Conservation (phyloP, 2,113 vertebrate genomes). For the Labeo rohita region DNA sequence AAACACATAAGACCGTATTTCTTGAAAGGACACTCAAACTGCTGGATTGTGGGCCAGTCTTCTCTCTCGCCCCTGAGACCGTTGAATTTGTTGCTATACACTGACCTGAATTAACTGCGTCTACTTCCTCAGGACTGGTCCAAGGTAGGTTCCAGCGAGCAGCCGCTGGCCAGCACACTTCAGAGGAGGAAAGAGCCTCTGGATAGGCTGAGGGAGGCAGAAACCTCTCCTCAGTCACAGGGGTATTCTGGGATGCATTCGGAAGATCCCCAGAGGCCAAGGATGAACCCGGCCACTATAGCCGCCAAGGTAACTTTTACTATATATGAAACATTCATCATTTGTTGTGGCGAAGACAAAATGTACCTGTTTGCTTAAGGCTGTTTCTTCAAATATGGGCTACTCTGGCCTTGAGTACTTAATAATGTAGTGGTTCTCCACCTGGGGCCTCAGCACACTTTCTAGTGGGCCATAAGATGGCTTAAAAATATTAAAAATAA, state of each 20-base stretch:
- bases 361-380: not conserved
- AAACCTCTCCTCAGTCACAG: slow-evolving; percentile 71
- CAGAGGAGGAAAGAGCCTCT: slow-evolving; percentile 89
- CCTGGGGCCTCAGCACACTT: not conserved
- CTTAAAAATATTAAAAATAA: not conserved
- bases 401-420: not conserved
- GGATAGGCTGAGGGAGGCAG: slow-evolving; percentile 84
- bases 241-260: slow-evolving; percentile 66
- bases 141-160: slow-evolving; percentile 88
- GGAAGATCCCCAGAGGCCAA: slow-evolving; percentile 80
- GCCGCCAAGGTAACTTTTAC: slow-evolving; percentile 85
- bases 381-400: not conserved
- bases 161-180: slow-evolving; percentile 77
- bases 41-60: slow-evolving; percentile 71
- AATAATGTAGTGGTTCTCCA: not conserved
- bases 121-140: slow-evolving; percentile 88
- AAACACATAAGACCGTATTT: slow-evolving; percentile 31
- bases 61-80: slow-evolving; percentile 28
- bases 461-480: not conserved
- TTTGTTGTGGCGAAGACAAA: not conserved
- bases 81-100: slow-evolving; percentile 4
- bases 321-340: not conserved
- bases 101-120: slow-evolving; percentile 61
- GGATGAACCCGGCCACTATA: slow-evolving; percentile 85
- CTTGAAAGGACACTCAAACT: slow-evolving; percentile 69